These are phyloP conservation scores for Rhea pennata DNA, from an alignment of 2,113 vertebrate genomes.

Conservation along the genomic window DNA sequence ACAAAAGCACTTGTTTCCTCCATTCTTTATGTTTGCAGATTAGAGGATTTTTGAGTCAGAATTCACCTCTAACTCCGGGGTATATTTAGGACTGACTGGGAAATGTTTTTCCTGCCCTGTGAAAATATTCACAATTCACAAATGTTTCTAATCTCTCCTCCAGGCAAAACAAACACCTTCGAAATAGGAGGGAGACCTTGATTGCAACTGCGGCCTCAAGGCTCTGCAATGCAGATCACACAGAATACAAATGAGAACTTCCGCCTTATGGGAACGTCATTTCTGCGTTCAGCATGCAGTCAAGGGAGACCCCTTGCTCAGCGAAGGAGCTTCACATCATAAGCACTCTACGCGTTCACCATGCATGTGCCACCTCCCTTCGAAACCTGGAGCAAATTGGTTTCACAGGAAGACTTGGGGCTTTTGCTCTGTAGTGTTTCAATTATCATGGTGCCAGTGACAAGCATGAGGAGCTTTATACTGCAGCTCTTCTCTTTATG, in stretches of 20 bases:
- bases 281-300: background rate
- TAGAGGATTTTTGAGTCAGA: background rate
- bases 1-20: background rate
- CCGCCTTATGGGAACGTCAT: background rate
- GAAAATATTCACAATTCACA: background rate
- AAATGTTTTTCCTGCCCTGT: background rate
- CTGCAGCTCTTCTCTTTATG: background rate
- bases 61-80: background rate
- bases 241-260: background rate
- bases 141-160: background rate
- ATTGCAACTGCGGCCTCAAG: background rate
- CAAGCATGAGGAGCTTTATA: background rate
- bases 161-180: background rate
- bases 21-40: background rate
- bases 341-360: background rate
- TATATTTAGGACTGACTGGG: background rate
- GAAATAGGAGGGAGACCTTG: background rate
- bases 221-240: background rate
- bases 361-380: background rate
- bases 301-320: background rate
- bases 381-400: background rate
- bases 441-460: background rate
- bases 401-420: background rate
- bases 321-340: accelerated
- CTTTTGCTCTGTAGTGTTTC: background rate